A percentile compares a stretch with the other conserved stretches of the same genome.
These are phyloP conservation scores for Tuta absoluta DNA, from an alignment of 2,888 invertebrate species.

Conservation along the genomic window DNA sequence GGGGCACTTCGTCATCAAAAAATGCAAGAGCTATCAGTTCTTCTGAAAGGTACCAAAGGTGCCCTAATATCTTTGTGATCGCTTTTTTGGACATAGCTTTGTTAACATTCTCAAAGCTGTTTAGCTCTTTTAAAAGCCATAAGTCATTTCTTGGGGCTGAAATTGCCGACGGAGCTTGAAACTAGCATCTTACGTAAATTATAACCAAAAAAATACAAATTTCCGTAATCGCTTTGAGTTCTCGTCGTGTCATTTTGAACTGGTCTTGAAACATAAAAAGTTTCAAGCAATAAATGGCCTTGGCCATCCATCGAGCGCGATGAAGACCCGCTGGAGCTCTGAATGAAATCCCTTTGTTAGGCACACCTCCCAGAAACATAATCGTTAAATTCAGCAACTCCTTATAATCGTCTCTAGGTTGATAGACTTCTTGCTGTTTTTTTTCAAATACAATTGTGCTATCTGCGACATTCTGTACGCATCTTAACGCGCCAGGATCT, in stretches of 20 bases:
- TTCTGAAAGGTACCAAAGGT: background rate
- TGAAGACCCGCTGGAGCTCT: too few species aligned
- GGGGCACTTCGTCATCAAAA: background rate
- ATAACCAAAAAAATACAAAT: conserved; percentile 25
- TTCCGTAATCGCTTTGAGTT: conserved; percentile 27
- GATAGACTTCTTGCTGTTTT: conserved; percentile 12
- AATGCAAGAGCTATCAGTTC: background rate
- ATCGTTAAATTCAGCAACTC: too few species aligned
- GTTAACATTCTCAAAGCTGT: background rate
- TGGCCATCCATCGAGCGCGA: conserved; percentile 32
- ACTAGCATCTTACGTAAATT: conserved; percentile 32
- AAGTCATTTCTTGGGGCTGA: conserved; percentile 26
- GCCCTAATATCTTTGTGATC: too few species aligned
- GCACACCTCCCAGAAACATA: too few species aligned
- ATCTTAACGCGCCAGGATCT: background rate
- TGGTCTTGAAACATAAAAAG: conserved; percentile 28
- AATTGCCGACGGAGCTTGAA: conserved; percentile 26
- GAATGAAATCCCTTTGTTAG: too few species aligned
- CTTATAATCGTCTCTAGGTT: conserved; percentile 26
- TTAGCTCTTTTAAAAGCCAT: background rate
- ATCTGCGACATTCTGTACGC: background rate
- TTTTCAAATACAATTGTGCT: background rate
- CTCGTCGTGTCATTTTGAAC: conserved; percentile 29
- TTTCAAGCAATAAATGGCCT: conserved; percentile 28
- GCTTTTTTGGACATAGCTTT: too few species aligned